phyloP scores from a whole-genome alignment of 2,797 vertebrate species.

The Lacerta agilis region DNA sequence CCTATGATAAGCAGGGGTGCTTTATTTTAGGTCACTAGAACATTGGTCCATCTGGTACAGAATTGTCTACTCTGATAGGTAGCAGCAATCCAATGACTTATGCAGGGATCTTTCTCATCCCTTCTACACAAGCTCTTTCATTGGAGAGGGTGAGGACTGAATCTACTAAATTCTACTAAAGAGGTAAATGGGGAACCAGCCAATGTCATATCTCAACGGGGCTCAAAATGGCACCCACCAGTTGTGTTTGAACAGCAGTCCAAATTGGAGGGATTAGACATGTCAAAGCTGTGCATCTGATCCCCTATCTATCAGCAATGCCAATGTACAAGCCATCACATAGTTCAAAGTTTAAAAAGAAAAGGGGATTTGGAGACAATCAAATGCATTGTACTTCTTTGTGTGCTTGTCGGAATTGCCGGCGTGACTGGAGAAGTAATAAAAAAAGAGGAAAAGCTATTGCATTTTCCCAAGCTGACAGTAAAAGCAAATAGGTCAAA shows the following conservation, averaged over 20 bases:
- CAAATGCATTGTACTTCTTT: not conserved
- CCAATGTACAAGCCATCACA: not conserved
- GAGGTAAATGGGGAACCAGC: not conserved
- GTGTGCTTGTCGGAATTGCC: not conserved
- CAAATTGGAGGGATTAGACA: not conserved
- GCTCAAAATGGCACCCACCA: not conserved
- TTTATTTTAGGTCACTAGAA: not conserved
- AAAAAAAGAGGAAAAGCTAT: constrained; percentile 42
- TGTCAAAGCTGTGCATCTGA: not conserved
- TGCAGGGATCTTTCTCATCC: too few species aligned
- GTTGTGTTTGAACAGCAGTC: too few species aligned
- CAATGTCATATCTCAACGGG: not conserved
- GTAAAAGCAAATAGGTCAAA: constrained; percentile 15
- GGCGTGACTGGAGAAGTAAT: constrained; percentile 22
- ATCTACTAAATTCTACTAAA: not conserved
- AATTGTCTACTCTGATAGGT: too few species aligned
- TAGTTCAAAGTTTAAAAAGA: not conserved
- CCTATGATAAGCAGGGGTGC: not conserved
- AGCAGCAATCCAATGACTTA: too few species aligned
- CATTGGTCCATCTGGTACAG: not conserved
- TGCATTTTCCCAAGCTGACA: constrained; percentile 11
- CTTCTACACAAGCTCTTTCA: not conserved
- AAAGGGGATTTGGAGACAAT: not conserved
- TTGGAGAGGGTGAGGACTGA: not conserved
- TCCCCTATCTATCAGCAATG: not conserved